Conservation (phyloP, 2,797 vertebrate species). For the Calcarius lapponicus region DNA sequence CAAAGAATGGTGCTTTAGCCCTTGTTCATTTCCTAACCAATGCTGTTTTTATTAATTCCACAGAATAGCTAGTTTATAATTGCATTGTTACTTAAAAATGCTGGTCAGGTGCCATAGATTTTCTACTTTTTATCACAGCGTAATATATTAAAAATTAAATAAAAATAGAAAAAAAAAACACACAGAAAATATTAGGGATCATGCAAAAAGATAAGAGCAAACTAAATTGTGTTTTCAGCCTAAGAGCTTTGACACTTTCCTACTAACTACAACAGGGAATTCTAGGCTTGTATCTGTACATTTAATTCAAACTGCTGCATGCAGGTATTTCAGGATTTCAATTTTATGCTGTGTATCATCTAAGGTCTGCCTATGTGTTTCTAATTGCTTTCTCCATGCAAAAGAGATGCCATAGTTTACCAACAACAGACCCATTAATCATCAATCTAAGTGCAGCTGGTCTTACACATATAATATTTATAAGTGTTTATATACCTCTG, state of each 20-base stretch:
- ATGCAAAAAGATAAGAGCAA: conserved; percentile 27
- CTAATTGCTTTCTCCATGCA: conserved; percentile 78
- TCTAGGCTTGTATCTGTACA: neutral
- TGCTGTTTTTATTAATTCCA: neutral
- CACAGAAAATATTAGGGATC: neutral
- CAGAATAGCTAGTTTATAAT: neutral
- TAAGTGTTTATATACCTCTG: conserved; percentile 64
- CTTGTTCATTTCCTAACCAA: neutral
- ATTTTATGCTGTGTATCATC: conserved; percentile 64
- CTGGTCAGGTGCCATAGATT: neutral
- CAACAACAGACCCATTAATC: conserved; percentile 74
- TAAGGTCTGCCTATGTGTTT: conserved; percentile 71
- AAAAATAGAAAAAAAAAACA: rapidly evolving
- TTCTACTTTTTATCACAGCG: neutral
- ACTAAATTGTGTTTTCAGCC: neutral
- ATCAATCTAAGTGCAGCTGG: conserved; percentile 69
- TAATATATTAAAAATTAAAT: neutral
- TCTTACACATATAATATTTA: conserved; percentile 73
- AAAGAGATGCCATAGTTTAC: conserved; percentile 73
- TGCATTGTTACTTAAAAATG: neutral
- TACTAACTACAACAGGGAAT: neutral
- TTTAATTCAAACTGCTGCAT: conserved; percentile 54
- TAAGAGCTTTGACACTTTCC: neutral
- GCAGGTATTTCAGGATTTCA: conserved; percentile 59
- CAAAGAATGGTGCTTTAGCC: neutral